phyloP scores from a whole-genome alignment of 2,797 vertebrate species.

The Liasis olivaceus region DNA sequence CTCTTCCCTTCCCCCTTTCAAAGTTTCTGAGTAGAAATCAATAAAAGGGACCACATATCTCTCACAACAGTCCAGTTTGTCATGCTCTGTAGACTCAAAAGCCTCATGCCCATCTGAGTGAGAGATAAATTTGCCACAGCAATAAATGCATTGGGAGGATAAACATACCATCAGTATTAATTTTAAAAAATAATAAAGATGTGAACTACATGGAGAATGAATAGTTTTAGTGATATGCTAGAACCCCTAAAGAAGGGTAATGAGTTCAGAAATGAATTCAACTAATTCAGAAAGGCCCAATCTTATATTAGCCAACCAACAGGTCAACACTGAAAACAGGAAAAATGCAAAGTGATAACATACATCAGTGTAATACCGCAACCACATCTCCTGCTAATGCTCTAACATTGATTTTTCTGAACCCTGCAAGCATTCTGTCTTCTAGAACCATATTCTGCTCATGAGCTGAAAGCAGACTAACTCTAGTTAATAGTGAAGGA shows the following conservation, averaged over 20 bases:
- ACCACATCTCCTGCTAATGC: not conserved
- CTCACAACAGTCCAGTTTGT: not conserved
- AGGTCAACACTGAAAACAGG: not conserved
- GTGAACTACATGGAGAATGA: not conserved
- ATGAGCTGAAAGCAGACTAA: not conserved
- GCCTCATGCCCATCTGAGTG: not conserved
- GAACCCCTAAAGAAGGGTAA: not conserved
- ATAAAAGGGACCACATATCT: not conserved
- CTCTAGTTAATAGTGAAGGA: not conserved
- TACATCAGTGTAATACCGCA: not conserved
- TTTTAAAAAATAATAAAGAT: not conserved
- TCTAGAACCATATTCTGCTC: not conserved
- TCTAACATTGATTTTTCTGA: not conserved
- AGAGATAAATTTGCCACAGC: not conserved
- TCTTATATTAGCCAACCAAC: not conserved
- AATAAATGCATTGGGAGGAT: accelerated
- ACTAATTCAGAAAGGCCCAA: not conserved
- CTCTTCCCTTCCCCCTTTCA: not conserved
- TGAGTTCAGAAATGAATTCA: not conserved
- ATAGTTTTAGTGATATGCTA: not conserved
- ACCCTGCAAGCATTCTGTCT: not conserved
- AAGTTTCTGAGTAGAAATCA: not conserved
- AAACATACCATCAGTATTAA: not conserved
- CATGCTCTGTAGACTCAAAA: accelerated
- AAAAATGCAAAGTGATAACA: not conserved